Percentiles rank a stretch among this genome's conserved stretches.
These are phyloP conservation scores for Therioaphis trifolii DNA, from an alignment of 2,888 invertebrate genomes.

Conservation along the genomic window DNA sequence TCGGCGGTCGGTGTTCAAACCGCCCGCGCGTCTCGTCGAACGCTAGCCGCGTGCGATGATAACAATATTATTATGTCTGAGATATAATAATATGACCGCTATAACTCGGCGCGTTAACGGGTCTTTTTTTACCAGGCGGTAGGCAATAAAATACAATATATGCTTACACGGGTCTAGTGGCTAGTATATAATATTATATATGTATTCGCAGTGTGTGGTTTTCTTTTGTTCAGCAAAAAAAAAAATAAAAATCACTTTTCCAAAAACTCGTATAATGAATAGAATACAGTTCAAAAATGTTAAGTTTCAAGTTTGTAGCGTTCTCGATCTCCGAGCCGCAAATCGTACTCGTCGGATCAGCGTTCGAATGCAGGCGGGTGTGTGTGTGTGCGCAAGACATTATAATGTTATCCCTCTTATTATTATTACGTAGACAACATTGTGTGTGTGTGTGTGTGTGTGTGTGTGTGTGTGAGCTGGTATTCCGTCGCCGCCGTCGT, in stretches of 20 bases:
- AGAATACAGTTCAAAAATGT: background rate
- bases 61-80: background rate
- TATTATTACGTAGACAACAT: background rate
- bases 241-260: too few species aligned
- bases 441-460: background rate
- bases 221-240: background rate
- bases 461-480: too few species aligned
- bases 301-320: background rate
- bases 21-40: background rate
- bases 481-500: background rate
- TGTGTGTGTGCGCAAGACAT: too few species aligned
- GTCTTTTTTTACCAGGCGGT: background rate
- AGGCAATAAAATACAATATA: too few species aligned
- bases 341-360: too few species aligned
- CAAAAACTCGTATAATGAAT: too few species aligned
- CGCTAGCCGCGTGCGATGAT: background rate
- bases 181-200: too few species aligned
- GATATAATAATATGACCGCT: too few species aligned
- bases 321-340: background rate
- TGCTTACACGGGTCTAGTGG: background rate
- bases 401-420: too few species aligned
- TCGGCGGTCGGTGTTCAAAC: constrained; percentile 13
- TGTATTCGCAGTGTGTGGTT: background rate
- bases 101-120: background rate
- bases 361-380: too few species aligned